Percentiles rank a stretch among this genome's conserved stretches.
Evolutionary conservation across 2,888 invertebrate species (phyloP).

Genomic region (Spodoptera exigua): DNA sequence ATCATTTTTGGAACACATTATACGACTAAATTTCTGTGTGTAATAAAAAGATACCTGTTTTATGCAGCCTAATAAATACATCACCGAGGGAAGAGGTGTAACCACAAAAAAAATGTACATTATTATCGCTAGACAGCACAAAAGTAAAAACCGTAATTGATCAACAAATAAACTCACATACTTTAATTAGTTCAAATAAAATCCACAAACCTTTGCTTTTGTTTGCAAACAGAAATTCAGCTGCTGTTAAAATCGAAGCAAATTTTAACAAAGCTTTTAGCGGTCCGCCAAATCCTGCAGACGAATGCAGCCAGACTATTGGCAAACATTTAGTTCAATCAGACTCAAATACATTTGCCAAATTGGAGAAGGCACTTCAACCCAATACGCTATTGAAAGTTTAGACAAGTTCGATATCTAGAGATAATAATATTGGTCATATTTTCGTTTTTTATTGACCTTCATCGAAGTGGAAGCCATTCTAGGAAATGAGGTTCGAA

Average conservation of each 20-base stretch:
- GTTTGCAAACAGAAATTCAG: constrained; percentile 35
- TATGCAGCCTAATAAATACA: too few relatives aligned
- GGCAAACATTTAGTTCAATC: constrained; percentile 60
- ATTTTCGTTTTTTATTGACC: background rate
- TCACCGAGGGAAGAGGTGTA: too few relatives aligned
- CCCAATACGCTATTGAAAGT: constrained; percentile 18
- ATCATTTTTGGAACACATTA: too few relatives aligned
- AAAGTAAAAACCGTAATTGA: too few relatives aligned
- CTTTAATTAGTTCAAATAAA: constrained; percentile 19
- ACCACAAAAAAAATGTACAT: too few relatives aligned
- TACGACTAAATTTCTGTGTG: too few relatives aligned
- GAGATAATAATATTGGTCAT: background rate
- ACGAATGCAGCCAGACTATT: constrained; percentile 55
- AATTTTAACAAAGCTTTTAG: constrained; percentile 57
- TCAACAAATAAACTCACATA: background rate
- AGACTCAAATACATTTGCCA: constrained; percentile 41
- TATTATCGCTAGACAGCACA: too few relatives aligned
- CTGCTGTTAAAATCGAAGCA: constrained; percentile 33
- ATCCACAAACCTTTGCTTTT: constrained; percentile 25
- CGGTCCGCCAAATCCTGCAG: constrained; percentile 52
- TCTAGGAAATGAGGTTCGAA: too few relatives aligned
- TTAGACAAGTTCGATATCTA: background rate
- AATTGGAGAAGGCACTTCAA: constrained; percentile 36
- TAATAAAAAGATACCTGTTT: too few relatives aligned
- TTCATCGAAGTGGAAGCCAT: too few relatives aligned